A percentile compares a stretch with the other conserved stretches of the same genome.
phyloP scores from a whole-genome alignment of 2,797 vertebrate genomes.

The Microctenopoma lineatum region DNA sequence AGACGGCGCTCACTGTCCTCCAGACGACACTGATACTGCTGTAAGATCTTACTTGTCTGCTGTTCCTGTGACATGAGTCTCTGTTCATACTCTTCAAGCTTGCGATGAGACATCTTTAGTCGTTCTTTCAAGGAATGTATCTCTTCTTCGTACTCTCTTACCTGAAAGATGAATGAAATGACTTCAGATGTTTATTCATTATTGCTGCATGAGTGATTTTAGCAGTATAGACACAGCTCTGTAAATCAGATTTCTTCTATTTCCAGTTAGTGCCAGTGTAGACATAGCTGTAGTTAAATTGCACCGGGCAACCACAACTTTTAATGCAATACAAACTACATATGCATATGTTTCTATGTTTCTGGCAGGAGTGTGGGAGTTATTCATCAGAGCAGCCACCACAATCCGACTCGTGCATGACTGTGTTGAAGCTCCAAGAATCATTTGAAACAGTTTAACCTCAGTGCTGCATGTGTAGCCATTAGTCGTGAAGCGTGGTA shows the following conservation, averaged over 20 bases:
- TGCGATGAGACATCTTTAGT: conserved; percentile 96
- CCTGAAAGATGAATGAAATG: conserved; percentile 77
- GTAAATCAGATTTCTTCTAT: background rate
- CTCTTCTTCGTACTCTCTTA: conserved; percentile 96
- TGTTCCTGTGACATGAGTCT: conserved; percentile 92
- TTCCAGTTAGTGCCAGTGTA: conserved; percentile 1
- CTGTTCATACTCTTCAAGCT: conserved; percentile 96
- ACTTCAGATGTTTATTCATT: conserved; percentile 7
- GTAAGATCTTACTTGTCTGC: conserved; percentile 94
- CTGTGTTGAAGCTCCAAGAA: too few relatives aligned
- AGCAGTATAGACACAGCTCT: background rate
- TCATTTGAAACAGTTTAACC: background rate
- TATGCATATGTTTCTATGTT: conserved; percentile 5
- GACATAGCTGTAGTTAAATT: conserved; percentile 1
- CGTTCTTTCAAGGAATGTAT: conserved; percentile 95
- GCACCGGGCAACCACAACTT: background rate
- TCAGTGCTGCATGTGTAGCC: background rate
- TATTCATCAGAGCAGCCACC: conserved; percentile 10
- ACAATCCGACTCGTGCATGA: background rate
- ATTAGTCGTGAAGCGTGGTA: background rate
- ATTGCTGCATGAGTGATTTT: conserved; percentile 1
- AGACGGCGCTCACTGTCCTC: conserved; percentile 95
- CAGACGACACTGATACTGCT: conserved; percentile 94
- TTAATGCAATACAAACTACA: background rate
- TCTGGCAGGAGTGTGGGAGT: conserved; percentile 23